Conservation (phyloP, 2,113 vertebrate genomes). For the Nothoprocta perdicaria region DNA sequence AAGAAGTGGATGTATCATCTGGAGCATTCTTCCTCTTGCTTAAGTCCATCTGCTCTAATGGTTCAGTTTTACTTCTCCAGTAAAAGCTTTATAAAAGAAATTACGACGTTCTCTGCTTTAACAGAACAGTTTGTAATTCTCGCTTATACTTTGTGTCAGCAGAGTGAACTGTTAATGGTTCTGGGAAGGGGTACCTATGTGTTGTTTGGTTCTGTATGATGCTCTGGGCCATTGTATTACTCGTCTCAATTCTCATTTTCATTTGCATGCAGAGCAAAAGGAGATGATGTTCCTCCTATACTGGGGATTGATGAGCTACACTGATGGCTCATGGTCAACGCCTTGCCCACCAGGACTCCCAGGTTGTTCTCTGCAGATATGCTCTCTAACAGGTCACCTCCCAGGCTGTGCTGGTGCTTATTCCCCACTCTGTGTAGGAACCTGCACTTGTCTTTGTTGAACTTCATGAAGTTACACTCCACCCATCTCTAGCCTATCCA, state of each 20-base stretch:
- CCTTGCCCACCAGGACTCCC: too few species aligned
- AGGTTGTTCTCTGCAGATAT: too few species aligned
- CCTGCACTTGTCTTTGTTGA: too few species aligned
- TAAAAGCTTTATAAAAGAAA: not conserved
- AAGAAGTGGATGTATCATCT: not conserved
- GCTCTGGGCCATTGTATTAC: not conserved
- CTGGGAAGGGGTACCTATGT: not conserved
- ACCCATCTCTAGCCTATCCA: too few species aligned
- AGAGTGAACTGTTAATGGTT: not conserved
- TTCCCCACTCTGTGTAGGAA: too few species aligned
- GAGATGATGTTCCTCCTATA: not conserved
- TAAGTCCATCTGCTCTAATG: not conserved
- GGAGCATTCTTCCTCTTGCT: not conserved
- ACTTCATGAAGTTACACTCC: too few species aligned
- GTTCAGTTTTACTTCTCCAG: not conserved
- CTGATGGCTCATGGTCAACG: too few species aligned
- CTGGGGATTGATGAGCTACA: too few species aligned
- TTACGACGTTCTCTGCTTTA: not conserved
- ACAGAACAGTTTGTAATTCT: not conserved
- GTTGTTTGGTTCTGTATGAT: not conserved
- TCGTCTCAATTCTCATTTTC: not conserved
- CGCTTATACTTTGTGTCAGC: not conserved
- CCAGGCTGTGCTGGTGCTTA: too few species aligned
- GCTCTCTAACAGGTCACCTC: too few species aligned
- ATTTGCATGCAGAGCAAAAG: accelerated